phyloP scores from a whole-genome alignment of 2,888 invertebrate species.

The Zelleria hepariella region DNA sequence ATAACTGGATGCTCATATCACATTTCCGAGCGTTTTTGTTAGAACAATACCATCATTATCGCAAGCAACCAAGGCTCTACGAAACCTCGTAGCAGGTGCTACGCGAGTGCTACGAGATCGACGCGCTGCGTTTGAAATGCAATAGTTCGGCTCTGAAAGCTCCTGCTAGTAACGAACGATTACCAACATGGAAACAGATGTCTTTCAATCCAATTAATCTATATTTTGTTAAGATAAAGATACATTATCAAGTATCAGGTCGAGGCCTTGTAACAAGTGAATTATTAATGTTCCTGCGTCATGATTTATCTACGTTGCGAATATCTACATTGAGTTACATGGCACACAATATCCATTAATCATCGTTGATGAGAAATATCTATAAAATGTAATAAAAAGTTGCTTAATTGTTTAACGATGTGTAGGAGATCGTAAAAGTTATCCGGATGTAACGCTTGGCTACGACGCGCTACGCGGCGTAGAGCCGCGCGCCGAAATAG shows the following conservation, averaged over 20 bases:
- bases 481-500: neutral
- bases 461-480: neutral
- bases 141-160: too few relatives aligned
- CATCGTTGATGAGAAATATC: neutral
- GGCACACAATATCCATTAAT: neutral
- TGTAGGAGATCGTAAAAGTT: neutral
- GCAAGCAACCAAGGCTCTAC: conserved; percentile 26
- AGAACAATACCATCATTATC: neutral
- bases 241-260: neutral
- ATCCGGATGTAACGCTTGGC: neutral
- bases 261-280: neutral
- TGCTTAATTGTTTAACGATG: neutral
- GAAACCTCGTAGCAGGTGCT: conserved; percentile 45
- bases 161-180: too few relatives aligned
- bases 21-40: neutral
- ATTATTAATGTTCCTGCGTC: neutral
- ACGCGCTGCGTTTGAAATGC: too few relatives aligned
- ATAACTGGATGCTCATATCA: conserved; percentile 5
- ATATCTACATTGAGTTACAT: neutral
- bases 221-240: neutral
- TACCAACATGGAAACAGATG: neutral
- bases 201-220: neutral
- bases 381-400: neutral
- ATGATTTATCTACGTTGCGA: neutral
- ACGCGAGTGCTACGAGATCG: conserved; percentile 44